Base-by-base conservation (phyloP, 2,797 vertebrate genomes). In the Arnoldichthys spilopterus region DNA sequence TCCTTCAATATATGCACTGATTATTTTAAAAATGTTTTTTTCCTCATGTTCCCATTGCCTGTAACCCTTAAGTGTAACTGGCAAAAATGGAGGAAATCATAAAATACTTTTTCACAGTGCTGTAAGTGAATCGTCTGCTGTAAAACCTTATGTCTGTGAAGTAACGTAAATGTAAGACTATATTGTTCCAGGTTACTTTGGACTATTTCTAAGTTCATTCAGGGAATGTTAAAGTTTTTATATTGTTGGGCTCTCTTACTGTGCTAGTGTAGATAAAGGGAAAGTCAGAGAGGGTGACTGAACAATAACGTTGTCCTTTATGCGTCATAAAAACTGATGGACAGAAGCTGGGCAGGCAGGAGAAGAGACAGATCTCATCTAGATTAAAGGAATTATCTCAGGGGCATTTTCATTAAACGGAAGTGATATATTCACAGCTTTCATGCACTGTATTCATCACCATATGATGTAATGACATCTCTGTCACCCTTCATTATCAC, bases 271-370 rank as follows among this genome's bases (percentile, higher is more conserved):
- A 13, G 20, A 67, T 76, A 20, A 73, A 72, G 43, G 54, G 40
- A 62, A 73, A 43, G 62, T 77, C 32, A 78, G 45, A 59, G 13
- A 9, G 24, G 67, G 34, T 32, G 34, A 47, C 59, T 74, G 64
- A 9, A 11, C 66, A 47, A 26, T 47, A 22, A 58, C 32, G 28
- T 58, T 49, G 28, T 28, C 62, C 66, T 67, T 77, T 61, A 49
- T 11, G 47, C 32, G 16, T 82, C 34, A 82, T 78, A 74, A 69
- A 61, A 18, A 30, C 24, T 54, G 70, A 82, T 73, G 63, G 32
- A 69, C 69, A 69, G 34, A 40, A 67, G 24, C 43, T 62, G 37
- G 58, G 56, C 45, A 61, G 64, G 47, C 34, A 18, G 32, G 40
- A 61, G 32, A 67, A 61, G 61, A 26, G 37, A 58, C 56, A 67